Evolutionary conservation across 2,797 vertebrate species (phyloP), one percentile per base, ranked within the genome.

Genomic region (Sebastes iracundus): DNA sequence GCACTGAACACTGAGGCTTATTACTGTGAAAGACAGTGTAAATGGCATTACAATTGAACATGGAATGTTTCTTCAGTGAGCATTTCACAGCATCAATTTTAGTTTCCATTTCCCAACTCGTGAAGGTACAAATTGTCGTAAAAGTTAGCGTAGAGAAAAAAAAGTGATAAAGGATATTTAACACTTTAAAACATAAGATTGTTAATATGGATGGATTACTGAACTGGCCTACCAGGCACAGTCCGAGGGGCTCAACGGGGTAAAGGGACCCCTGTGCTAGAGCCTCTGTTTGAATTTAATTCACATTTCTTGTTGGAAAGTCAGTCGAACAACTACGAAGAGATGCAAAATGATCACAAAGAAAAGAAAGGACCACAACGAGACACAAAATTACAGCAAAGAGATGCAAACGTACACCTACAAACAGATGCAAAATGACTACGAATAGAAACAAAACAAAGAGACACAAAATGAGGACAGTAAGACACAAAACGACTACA

Each of bases 1-100:
- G 74, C 78, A 60, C 68, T 72, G 73, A 91, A 87, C 81, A 87
- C 77, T 63, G 80, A 79, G 82, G 77, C 82, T 89, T 90, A 91
- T 90, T 90, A 87, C 78, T 83, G 80, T 79, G 79, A 88, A 83
- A 89, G 85, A 79, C 82, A 71, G 62, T 78, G 55, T 67, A 83
- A 90, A 88, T 81, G 79, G 79, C 60, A 82, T 89, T 55, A 84
- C 55, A 87, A 66, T 71, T 74, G 67, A 89, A 89, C 75, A 70
- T 69, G 64, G 76, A 74, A 66, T 72, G 75, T 32, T 80, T 81
- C 81, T 87, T 87, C 23, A 8, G 64, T 67, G 71, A 74, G 75
- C 32, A 28, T 59, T 71, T 66, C 25, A 55, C 33, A 28, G 20
- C 23, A 70, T 74, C 28, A 33, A 76, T 86, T 76, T 84, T 65